phyloP scores from a whole-genome alignment of 1,140 invertebrate genomes.

The Nylanderia fulva region DNA sequence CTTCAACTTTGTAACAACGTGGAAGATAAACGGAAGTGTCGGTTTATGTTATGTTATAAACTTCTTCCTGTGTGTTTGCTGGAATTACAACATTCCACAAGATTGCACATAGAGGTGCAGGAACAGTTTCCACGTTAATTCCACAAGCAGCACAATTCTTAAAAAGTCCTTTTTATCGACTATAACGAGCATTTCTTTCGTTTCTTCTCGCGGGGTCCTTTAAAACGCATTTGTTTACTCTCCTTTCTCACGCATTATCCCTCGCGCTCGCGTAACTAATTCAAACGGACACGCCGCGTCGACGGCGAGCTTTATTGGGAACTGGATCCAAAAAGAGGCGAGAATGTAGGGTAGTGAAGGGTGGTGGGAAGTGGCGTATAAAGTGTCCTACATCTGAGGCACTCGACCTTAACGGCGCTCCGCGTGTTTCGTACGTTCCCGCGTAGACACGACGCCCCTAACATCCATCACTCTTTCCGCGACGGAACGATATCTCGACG shows the following conservation, averaged over 20 bases:
- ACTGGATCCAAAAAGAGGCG: background rate
- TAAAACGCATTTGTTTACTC: slow-evolving; percentile 5
- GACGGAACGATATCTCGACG: slow-evolving; percentile 63
- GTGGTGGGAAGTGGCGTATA: slow-evolving; percentile 33
- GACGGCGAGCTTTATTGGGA: slow-evolving; percentile 45
- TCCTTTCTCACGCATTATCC: background rate
- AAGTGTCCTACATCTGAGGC: slow-evolving; percentile 69
- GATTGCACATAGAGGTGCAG: background rate
- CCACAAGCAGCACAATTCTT: background rate
- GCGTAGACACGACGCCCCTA: slow-evolving; percentile 54
- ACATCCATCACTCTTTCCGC: slow-evolving; percentile 72
- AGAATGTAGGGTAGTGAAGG: background rate
- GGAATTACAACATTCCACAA: slow-evolving; percentile 14
- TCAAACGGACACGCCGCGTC: slow-evolving; percentile 21
- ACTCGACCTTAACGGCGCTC: slow-evolving; percentile 72
- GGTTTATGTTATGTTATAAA: background rate
- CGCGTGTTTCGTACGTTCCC: slow-evolving; percentile 58
- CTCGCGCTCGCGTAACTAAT: slow-evolving; percentile 24
- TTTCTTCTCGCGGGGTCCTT: background rate
- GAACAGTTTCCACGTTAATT: slow-evolving; percentile 14
- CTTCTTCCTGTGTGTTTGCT: slow-evolving; percentile 14
- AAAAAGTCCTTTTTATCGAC: background rate
- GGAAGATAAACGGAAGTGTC: slow-evolving; percentile 28
- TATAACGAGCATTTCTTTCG: background rate
- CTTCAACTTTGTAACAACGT: background rate